Conservation (phyloP, 2,888 invertebrate species). For the Silvanus unidentatus region DNA sequence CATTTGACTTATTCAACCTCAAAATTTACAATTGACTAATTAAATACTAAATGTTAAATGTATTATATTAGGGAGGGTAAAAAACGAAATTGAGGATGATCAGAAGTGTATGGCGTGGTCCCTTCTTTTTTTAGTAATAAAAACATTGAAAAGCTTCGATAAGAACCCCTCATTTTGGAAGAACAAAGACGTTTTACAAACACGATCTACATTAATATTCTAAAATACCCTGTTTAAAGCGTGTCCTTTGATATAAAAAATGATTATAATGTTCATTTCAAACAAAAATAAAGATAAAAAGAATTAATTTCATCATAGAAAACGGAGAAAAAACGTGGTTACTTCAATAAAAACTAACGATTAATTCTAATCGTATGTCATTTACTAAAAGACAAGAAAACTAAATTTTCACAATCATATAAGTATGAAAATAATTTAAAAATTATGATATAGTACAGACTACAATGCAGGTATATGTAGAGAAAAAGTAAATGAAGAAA, state of each 20-base stretch:
- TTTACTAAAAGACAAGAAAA: neutral
- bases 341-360: slow-evolving; percentile 39
- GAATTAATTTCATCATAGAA: slow-evolving; percentile 25
- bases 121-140: slow-evolving; percentile 34
- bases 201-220: slow-evolving; percentile 43
- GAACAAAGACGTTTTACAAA: slow-evolving; percentile 42
- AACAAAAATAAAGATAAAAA: slow-evolving; percentile 42
- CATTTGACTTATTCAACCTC: slow-evolving; percentile 4
- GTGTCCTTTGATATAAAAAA: slow-evolving; percentile 38
- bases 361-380: slow-evolving; percentile 26
- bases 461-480: neutral
- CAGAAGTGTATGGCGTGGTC: slow-evolving; percentile 11
- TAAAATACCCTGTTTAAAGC: slow-evolving; percentile 31
- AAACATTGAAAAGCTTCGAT: slow-evolving; percentile 41
- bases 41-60: slow-evolving; percentile 35
- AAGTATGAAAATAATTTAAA: neutral
- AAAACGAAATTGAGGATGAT: slow-evolving; percentile 27
- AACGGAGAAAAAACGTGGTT: slow-evolving; percentile 28
- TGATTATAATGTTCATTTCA: slow-evolving; percentile 41
- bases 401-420: neutral
- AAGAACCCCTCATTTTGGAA: slow-evolving; percentile 39
- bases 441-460: neutral
- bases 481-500: neutral
- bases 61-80: slow-evolving; percentile 27
- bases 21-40: slow-evolving; percentile 36